Base-by-base conservation (phyloP, 2,797 vertebrate genomes). In the Sparus aurata region DNA sequence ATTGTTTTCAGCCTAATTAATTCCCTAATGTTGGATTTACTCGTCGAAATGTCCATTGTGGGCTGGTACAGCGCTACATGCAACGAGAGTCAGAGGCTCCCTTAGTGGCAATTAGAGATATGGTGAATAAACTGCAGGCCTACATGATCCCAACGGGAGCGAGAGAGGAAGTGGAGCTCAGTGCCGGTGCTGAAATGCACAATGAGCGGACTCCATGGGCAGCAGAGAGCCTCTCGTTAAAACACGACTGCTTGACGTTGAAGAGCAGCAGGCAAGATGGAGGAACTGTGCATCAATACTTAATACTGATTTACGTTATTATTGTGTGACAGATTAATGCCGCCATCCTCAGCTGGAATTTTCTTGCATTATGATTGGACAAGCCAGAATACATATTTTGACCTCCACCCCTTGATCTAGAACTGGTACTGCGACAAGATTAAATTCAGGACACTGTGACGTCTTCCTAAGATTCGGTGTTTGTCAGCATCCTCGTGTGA, bases 1-100 rank as follows among this genome's bases (percentile, higher is more conserved):
- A 88, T 93, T 94, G 92, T 94, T 94, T 94, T 94, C 92, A 93
- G 92, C 92, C 89, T 94, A 95, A 95, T 95, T 94, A 95, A 94
- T 94, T 92, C 92, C 92, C 92, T 94, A 93, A 95, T 94, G 94
- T 94, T 92, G 90, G 93, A 93, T 94, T 91, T 93, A 92, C 92
- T 90, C 85, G 82, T 84, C 84, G 91, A 91, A 91, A 87, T 83
- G 83, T 92, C 92, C 90, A 89, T 83, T 90, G 90, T 83, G 85
- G 82, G 74, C 81, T 77, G 47, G 85, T 63, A 79, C 66, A 53
- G 77, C 73, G 70, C 86, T 77, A 85, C 84, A 88, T 77, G 90
- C 86, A 86, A 85, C 17, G n/a, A 80, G 80, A 87, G 79, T 84
- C 81, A 70, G 74, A 77, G 82, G 73, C 82, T 89, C 92, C 92